Evolutionary conservation across 1,140 invertebrate genomes (phyloP).

Genomic region (Meloidogyne chitwoodi): DNA sequence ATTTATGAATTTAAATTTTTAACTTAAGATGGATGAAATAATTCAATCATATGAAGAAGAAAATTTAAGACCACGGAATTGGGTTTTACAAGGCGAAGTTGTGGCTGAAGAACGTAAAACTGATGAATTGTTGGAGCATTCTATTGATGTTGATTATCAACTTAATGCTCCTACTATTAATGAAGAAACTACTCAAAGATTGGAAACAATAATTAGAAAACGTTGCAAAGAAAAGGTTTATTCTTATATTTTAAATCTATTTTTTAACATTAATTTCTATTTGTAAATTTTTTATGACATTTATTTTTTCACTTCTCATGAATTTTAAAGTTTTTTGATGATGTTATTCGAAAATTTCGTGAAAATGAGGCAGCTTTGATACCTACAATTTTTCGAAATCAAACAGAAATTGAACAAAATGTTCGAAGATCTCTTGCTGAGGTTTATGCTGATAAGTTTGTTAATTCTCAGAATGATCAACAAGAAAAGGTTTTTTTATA

Average conservation of each 20-base stretch:
- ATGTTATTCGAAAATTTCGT: conserved; percentile 84
- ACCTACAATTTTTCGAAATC: conserved; percentile 76
- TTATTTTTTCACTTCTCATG: too few relatives aligned
- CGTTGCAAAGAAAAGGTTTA: conserved; percentile 80
- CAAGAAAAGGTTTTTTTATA: conserved; percentile 68
- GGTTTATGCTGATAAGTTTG: conserved; percentile 74
- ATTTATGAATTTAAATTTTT: neutral
- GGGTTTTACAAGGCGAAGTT: conserved; percentile 88
- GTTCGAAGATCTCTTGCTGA: conserved; percentile 75
- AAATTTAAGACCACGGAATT: conserved; percentile 76
- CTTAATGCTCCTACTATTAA: conserved; percentile 74
- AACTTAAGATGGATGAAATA: conserved; percentile 18
- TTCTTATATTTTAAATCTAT: neutral
- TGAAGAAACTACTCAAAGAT: conserved; percentile 75
- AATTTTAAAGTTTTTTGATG: conserved; percentile 79
- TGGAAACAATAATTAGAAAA: conserved; percentile 85
- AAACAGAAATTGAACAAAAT: conserved; percentile 85
- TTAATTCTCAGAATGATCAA: conserved; percentile 63
- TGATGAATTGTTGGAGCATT: conserved; percentile 85
- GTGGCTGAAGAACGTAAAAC: conserved; percentile 73
- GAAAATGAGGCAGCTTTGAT: conserved; percentile 73
- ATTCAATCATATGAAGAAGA: conserved; percentile 77
- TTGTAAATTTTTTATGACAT: too few relatives aligned
- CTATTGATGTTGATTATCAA: conserved; percentile 81
- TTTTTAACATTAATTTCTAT: neutral